phyloP scores from a whole-genome alignment of 2,797 vertebrate species.

The Serranus cabrilla region DNA sequence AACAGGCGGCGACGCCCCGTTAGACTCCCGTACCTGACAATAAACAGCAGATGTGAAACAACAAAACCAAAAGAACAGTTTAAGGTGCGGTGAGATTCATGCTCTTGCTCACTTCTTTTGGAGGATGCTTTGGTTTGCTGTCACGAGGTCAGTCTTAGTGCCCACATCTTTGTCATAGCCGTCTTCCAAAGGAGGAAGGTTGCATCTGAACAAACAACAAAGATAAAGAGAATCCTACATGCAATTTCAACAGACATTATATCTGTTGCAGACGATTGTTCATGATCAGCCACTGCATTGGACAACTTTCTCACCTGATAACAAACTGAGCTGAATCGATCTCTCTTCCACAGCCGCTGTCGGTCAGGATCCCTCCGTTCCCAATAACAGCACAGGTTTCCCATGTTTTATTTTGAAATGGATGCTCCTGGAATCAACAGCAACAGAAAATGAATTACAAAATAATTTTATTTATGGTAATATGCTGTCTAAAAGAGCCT shows the following conservation, averaged over 20 bases:
- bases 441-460: background rate
- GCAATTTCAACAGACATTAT: rapidly evolving
- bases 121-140: conserved; percentile 94
- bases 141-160: conserved; percentile 92
- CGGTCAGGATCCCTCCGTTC: conserved; percentile 92
- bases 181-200: conserved; percentile 90
- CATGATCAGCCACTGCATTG: background rate
- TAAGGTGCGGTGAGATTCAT: background rate
- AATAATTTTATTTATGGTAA: too few relatives aligned
- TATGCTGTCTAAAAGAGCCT: too few relatives aligned
- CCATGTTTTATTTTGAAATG: conserved; percentile 81
- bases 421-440: conserved; percentile 68
- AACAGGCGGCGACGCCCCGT: conserved; percentile 87
- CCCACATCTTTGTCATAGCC: conserved; percentile 89
- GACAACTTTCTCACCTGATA: conserved; percentile 86
- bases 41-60: conserved; percentile 14
- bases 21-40: conserved; percentile 88
- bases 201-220: conserved; percentile 86
- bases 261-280: background rate
- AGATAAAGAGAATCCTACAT: too few relatives aligned
- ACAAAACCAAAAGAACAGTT: background rate
- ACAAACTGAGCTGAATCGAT: conserved; percentile 92
- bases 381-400: conserved; percentile 93
- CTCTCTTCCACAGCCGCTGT: conserved; percentile 90
- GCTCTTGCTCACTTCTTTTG: conserved; percentile 86